Evolutionary conservation across 2,888 invertebrate species (phyloP), one percentile per base, ranked within the genome.

Genomic region (Villa cingulata): DNA sequence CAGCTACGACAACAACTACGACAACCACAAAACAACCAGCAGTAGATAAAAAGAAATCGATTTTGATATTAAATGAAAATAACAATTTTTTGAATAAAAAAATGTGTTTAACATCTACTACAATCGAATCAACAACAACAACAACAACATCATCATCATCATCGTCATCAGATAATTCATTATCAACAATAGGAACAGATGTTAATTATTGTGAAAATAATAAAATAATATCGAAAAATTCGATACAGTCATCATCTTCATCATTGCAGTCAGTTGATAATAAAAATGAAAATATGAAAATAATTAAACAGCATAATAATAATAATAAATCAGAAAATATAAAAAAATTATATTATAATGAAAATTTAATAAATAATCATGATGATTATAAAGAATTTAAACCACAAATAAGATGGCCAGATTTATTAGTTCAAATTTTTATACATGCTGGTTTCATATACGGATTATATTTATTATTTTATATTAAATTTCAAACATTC

Each of bases 341-440:
- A 14, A 14, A 17, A 17, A 39, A 39, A 17, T 16, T n/a, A 19
- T 23, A n/a, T 27, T 16, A 37, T 19, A 19, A 43, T 29, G 16
- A 7, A 15, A 37, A 19, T 36, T 3, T 16, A 41, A 14, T 20
- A 6, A 19, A 9, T n/a, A 6, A 41, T 16, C 16, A 46, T 36
- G 43, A 41, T 20, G 41, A 43, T 17, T 53, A 56, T 37, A 50
- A 51, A 23, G 58, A 59, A 52, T 86, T 81, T 57, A 70, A 65
- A 50, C 73, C 86, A 3, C 68, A 69, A 55, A 76, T 84, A 49
- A 74, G 76, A 62, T 86, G 86, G 86, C 81, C 79, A 0, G 86
- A 86, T 63, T 68, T 85, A 2, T 61, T 68, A 16, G 86, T 75
- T 18, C 86, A 86, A 70, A 56, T 80, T 51, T 77, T 77, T 55